Base-by-base conservation (phyloP, 2,797 vertebrate species). In the Avahi laniger region DNA sequence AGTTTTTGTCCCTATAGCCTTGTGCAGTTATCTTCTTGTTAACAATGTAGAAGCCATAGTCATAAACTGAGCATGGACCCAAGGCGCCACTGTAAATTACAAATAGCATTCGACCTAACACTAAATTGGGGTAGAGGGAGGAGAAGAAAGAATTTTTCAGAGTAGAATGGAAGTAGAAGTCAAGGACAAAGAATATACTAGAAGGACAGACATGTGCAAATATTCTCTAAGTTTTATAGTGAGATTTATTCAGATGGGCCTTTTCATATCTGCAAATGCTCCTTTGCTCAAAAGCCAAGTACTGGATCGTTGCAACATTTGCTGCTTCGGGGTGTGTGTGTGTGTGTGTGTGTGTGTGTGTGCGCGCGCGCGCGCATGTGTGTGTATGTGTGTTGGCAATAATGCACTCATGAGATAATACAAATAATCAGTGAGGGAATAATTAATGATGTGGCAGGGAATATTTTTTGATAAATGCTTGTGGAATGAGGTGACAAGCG, bases 381-480 rank as follows among this genome's bases (percentile, higher is more conserved):
- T 20, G 7, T 73, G n/a, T 30, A 13, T 28, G 30, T 67, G 43
- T 26, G 7, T 73, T 24, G 91, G 94, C 95, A 91, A 84, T 97
- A 93, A 96, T 22, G n/a, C 81, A 20, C 97, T 97, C 94, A 95
- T 95, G 97, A 98, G 97, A 98, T 98, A 97, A 98, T 98, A 96
- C 98, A 97, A 91, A 98, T 98, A 95, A 98, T 98, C 98, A 67
- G 97, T 95, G 93, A 96, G 92, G 90, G 65, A 89, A 97, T 98
- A 98, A 98, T 98, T 98, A 98, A 98, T 98, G 98, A 92, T 91
- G 96, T 73, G 91, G 94, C 97, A 87, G 81, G 97, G 98, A 98
- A 98, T 99, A 99, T 99, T 99, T 98, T 98, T 99, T 99, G 98
- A 99, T 99, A 98, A 98, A 98, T 98, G 98, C 98, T 98, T 92